Evolutionary conservation across 2,113 vertebrate species (phyloP).

Genomic region (Ascaphus truei): DNA sequence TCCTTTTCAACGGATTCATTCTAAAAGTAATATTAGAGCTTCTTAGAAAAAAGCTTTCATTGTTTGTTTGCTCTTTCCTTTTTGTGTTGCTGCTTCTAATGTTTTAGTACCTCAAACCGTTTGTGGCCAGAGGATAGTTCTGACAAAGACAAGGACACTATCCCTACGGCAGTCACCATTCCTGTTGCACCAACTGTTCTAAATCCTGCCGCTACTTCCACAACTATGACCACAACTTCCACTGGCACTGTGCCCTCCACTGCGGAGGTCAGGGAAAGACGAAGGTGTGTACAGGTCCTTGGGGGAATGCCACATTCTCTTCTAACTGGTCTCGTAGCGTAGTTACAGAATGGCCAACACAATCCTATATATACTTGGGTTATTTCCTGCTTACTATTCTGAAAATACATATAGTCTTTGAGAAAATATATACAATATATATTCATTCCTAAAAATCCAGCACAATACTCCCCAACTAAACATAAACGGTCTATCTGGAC

Average conservation of each 20-base stretch:
- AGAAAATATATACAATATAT: no score
- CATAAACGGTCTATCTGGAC: no score
- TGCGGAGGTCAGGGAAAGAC: slow-evolving; percentile 88
- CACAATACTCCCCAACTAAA: no score
- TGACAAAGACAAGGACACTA: slow-evolving; percentile 88
- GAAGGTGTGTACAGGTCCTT: slow-evolving; percentile 82
- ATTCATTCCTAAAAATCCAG: no score
- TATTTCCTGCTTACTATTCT: no score
- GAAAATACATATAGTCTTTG: no score
- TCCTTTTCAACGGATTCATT: not conserved
- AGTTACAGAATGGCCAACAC: no score
- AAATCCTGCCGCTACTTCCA: slow-evolving; percentile 86
- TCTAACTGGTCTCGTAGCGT: no score
- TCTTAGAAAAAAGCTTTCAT: slow-evolving; percentile 68
- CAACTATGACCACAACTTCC: slow-evolving; percentile 79
- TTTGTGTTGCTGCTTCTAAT: slow-evolving; percentile 71
- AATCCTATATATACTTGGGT: no score
- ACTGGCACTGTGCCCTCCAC: slow-evolving; percentile 81
- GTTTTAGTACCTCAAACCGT: slow-evolving; percentile 75
- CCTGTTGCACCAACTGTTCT: slow-evolving; percentile 91
- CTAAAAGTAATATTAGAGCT: slow-evolving; percentile 39
- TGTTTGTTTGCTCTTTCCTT: slow-evolving; percentile 74
- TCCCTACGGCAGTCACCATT: slow-evolving; percentile 87
- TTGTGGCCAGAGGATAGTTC: slow-evolving; percentile 95
- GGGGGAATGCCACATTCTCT: slow-evolving; percentile 44